These are phyloP conservation scores for Tetropium fuscum DNA, from an alignment of 2,888 invertebrate species.

Conservation along the genomic window DNA sequence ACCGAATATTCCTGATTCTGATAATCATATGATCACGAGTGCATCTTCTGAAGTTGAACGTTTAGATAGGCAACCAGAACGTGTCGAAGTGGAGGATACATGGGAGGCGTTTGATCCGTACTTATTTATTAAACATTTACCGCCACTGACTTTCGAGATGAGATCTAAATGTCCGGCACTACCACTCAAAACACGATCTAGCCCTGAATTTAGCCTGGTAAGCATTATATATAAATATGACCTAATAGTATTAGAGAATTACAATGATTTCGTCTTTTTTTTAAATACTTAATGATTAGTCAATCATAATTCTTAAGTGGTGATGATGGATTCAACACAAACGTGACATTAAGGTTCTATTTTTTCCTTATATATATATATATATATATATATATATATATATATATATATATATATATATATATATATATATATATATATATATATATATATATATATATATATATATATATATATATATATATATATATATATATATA, in stretches of 20 bases:
- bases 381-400: no score
- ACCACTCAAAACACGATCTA: conserved; percentile 91
- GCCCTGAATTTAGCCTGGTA: conserved; percentile 93
- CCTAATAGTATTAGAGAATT: neutral
- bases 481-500: no score
- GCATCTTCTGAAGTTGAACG: conserved; percentile 56
- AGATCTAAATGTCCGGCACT: conserved; percentile 82
- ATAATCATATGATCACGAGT: conserved; percentile 60
- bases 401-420: no score
- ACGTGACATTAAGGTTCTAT: no score
- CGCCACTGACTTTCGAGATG: conserved; percentile 83
- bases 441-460: no score
- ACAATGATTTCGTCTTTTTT: no score
- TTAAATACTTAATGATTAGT: no score
- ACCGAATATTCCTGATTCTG: conserved; percentile 48
- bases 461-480: no score
- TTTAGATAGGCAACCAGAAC: conserved; percentile 61
- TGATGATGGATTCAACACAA: no score
- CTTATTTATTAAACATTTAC: conserved; percentile 91
- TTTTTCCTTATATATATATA: no score
- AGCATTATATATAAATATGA: conserved; percentile 55
- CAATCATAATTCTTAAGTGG: no score
- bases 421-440: no score
- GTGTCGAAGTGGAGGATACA: conserved; percentile 68
- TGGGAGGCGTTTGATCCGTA: conserved; percentile 91